These are phyloP conservation scores for Patiria pectinifera DNA, from an alignment of 53 echinoderm and acorn worm species.

Conservation along the genomic window DNA sequence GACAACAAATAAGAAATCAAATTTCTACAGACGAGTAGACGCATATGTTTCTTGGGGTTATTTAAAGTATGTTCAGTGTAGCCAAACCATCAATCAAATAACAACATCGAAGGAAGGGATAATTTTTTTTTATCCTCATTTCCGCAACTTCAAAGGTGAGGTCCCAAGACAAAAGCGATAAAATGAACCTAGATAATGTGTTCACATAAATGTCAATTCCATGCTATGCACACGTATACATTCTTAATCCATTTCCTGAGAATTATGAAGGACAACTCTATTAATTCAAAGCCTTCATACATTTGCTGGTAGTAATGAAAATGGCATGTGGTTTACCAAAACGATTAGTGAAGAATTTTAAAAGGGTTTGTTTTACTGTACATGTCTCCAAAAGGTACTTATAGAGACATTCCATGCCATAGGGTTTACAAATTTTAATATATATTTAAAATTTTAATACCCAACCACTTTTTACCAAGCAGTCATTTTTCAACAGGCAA, in stretches of 20 bases:
- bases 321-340: not conserved
- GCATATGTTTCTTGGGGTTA: not conserved
- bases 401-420: not conserved
- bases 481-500: too few relatives aligned
- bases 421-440: not conserved
- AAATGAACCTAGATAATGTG: not conserved
- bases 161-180: not conserved
- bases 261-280: not conserved
- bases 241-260: not conserved
- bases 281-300: not conserved
- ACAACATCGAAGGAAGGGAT: not conserved
- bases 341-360: not conserved
- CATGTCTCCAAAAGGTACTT: not conserved
- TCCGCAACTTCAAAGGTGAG: not conserved
- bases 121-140: not conserved
- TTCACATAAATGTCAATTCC: not conserved
- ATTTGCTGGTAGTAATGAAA: not conserved
- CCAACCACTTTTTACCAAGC: too few relatives aligned
- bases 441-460: too few relatives aligned
- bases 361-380: not conserved
- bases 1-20: not conserved
- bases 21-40: not conserved
- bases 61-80: not conserved
- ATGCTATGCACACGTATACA: not conserved
- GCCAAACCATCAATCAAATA: not conserved